A percentile compares a stretch with the other conserved stretches of the same genome.
These are phyloP conservation scores for Sinodicranocentrus sp. DNA, from an alignment of 2,888 invertebrate species.

Conservation along the genomic window DNA sequence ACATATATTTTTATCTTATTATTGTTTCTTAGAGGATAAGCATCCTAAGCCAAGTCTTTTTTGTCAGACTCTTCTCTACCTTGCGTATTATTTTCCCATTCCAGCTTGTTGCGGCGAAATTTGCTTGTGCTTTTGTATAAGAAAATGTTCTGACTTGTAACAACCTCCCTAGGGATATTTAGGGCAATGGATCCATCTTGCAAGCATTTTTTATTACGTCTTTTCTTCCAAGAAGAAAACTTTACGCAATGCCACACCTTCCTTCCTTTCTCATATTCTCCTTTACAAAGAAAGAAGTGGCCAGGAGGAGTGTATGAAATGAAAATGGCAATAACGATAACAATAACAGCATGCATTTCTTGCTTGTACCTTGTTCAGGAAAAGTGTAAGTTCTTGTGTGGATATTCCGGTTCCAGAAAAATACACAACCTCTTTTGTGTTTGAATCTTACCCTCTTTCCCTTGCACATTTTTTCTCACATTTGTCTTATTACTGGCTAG, in stretches of 20 bases:
- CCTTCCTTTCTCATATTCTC: neutral
- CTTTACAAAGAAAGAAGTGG: neutral
- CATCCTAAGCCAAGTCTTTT: too few species aligned
- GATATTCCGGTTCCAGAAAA: neutral
- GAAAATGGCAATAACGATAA: conserved; percentile 7
- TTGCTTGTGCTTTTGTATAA: too few species aligned
- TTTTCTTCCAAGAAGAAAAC: neutral
- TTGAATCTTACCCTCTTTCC: neutral
- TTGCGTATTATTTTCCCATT: too few species aligned
- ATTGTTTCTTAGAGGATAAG: too few species aligned
- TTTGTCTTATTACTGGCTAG: neutral
- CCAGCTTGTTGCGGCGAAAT: too few species aligned
- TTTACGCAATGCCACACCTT: neutral
- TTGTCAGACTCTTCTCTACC: too few species aligned
- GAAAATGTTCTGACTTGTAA: too few species aligned
- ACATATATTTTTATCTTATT: too few species aligned
- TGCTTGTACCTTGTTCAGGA: neutral
- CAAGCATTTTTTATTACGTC: neutral
- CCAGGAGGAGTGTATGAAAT: neutral
- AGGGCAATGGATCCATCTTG: neutral
- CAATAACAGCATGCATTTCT: neutral
- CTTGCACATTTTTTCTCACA: neutral
- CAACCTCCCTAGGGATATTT: too few species aligned
- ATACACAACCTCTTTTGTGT: too few species aligned
- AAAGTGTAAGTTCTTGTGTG: neutral